phyloP scores from a whole-genome alignment of 2,113 vertebrate species.

The Mobula hypostoma region DNA sequence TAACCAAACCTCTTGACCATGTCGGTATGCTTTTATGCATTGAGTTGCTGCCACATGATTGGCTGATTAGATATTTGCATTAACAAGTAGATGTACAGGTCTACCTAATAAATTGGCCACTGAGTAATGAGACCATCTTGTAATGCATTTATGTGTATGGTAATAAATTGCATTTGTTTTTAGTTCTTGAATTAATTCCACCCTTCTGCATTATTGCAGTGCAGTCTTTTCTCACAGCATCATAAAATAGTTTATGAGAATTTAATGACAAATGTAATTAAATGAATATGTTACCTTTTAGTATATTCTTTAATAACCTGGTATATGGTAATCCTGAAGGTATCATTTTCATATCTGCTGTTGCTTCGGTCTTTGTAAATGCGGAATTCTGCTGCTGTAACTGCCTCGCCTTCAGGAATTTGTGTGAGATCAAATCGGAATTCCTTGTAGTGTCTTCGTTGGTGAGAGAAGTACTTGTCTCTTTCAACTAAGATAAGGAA shows the following conservation, averaged over 20 bases:
- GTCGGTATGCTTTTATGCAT: too few species aligned
- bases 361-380: conserved; percentile 92
- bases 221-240: not conserved
- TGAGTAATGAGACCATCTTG: not conserved
- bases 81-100: too few species aligned
- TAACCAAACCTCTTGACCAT: too few species aligned
- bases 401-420: conserved; percentile 88
- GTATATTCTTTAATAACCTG: conserved; percentile 91
- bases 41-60: too few species aligned
- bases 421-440: conserved; percentile 97
- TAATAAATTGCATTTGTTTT: not conserved
- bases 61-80: too few species aligned
- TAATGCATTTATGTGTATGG: not conserved
- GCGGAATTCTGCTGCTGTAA: conserved; percentile 91
- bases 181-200: not conserved
- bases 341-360: conserved; percentile 81
- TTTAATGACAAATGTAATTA: not conserved
- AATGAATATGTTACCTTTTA: conserved; percentile 71
- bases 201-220: not conserved
- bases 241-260: not conserved
- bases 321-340: conserved; percentile 85
- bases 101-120: too few species aligned
- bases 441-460: conserved; percentile 91
- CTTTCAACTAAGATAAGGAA: conserved; percentile 75
- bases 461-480: conserved; percentile 96